Evolutionary conservation across 2,113 vertebrate species (phyloP).

Genomic region (Campylomormyrus tamandua): DNA sequence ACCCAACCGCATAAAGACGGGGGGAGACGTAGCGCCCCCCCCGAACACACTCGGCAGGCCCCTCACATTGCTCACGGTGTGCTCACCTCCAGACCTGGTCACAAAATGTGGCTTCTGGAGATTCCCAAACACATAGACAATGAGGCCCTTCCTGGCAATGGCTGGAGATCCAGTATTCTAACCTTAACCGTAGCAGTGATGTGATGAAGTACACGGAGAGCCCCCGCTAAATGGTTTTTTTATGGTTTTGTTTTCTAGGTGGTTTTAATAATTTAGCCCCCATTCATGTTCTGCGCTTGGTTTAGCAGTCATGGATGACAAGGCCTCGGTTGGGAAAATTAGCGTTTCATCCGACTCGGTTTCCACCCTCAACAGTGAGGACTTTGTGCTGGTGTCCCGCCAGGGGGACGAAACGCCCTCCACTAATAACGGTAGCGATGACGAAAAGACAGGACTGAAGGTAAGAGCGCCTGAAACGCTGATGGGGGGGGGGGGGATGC

Average conservation of each 20-base stretch:
- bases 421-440: constrained; percentile 97
- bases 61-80: neutral
- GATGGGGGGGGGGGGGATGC: neutral
- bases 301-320: constrained; percentile 99
- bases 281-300: constrained; percentile 88
- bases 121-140: neutral
- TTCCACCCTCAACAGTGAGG: constrained; percentile 99
- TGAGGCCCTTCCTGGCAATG: constrained; percentile 1
- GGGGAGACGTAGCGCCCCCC: neutral
- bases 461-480: constrained; percentile 62
- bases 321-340: constrained; percentile 98
- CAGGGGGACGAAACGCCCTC: constrained; percentile 96
- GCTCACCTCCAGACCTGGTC: neutral
- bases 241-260: constrained; percentile 73
- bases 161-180: constrained; percentile 23
- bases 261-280: constrained; percentile 75
- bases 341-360: constrained; percentile 98
- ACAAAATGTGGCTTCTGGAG: neutral
- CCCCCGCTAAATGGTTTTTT: constrained; percentile 27
- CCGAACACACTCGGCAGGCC: neutral
- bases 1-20: neutral
- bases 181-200: constrained; percentile 12
- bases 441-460: constrained; percentile 98
- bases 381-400: constrained; percentile 99
- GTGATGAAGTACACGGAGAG: neutral